Conservation (phyloP, 2,113 vertebrate genomes). For the Tupaia chinensis region DNA sequence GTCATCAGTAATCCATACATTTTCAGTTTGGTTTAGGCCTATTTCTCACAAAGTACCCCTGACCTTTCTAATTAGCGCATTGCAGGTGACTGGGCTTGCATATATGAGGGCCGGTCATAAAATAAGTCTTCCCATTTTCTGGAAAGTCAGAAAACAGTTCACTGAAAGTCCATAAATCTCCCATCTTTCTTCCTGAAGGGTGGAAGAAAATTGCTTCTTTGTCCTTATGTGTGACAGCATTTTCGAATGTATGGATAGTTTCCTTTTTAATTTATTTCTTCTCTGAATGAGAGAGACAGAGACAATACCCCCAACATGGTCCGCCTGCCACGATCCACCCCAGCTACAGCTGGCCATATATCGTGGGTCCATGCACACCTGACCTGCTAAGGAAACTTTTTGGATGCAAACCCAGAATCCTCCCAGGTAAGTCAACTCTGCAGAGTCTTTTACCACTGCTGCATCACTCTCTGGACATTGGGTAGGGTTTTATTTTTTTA, state of each 20-base stretch:
- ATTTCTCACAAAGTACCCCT: conserved; percentile 41
- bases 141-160: conserved; percentile 42
- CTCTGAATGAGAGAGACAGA: no score
- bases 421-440: no score
- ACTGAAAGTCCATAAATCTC: conserved; percentile 41
- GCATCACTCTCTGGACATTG: no score
- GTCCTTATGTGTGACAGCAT: neutral
- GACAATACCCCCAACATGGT: no score
- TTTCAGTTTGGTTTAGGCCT: conserved; percentile 33
- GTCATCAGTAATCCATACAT: conserved; percentile 11
- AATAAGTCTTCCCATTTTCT: conserved; percentile 64
- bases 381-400: no score
- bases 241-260: neutral
- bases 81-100: conserved; percentile 64
- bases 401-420: no score
- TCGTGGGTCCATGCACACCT: no score
- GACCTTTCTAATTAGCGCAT: conserved; percentile 73
- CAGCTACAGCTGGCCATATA: no score
- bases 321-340: no score
- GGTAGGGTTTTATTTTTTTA: no score
- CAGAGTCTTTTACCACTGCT: no score
- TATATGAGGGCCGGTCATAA: conserved; percentile 26
- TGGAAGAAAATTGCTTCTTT: neutral
- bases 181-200: conserved; percentile 14
- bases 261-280: no score